Percentiles rank a stretch among this genome's conserved stretches.
Conservation (phyloP, 2,797 vertebrate genomes). For the Urosaurus nigricauda region DNA sequence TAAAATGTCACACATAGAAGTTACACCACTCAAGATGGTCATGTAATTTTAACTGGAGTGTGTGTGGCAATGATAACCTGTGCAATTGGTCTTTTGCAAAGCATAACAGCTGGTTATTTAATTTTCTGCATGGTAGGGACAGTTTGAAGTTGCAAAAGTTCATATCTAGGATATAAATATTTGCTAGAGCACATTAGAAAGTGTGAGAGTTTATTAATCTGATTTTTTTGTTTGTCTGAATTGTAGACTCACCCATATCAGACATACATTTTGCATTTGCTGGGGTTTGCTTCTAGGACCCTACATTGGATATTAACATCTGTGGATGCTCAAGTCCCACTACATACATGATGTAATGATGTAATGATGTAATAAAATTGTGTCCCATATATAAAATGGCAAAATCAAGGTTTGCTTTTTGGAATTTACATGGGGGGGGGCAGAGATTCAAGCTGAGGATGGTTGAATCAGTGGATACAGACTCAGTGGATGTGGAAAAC, state of each 20-base stretch:
- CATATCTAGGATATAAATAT: slow-evolving; percentile 14
- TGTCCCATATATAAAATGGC: too few relatives aligned
- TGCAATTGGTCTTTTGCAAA: not conserved
- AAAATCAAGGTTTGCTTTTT: too few relatives aligned
- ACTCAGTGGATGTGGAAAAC: too few relatives aligned
- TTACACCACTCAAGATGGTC: not conserved
- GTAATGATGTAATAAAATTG: too few relatives aligned
- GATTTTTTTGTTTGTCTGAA: slow-evolving; percentile 45
- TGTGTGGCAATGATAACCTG: not conserved
- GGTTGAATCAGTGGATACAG: too few relatives aligned
- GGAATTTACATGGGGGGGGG: too few relatives aligned
- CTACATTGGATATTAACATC: too few relatives aligned
- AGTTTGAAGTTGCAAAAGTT: slow-evolving; percentile 22
- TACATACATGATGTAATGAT: too few relatives aligned
- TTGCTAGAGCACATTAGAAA: slow-evolving; percentile 52
- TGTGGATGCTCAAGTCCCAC: too few relatives aligned
- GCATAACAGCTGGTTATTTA: not conserved
- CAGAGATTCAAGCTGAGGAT: too few relatives aligned
- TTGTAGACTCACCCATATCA: slow-evolving; percentile 36
- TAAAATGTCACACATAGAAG: not conserved
- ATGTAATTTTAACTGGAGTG: not conserved
- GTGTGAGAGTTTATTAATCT: slow-evolving; percentile 56
- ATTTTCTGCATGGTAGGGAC: slow-evolving; percentile 26
- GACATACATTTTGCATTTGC: slow-evolving; percentile 13
- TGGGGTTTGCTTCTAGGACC: too few relatives aligned